Percentiles rank a stretch among this genome's conserved stretches.
Evolutionary conservation across 2,797 vertebrate genomes (phyloP).

Genomic region (Smutsia gigantea): DNA sequence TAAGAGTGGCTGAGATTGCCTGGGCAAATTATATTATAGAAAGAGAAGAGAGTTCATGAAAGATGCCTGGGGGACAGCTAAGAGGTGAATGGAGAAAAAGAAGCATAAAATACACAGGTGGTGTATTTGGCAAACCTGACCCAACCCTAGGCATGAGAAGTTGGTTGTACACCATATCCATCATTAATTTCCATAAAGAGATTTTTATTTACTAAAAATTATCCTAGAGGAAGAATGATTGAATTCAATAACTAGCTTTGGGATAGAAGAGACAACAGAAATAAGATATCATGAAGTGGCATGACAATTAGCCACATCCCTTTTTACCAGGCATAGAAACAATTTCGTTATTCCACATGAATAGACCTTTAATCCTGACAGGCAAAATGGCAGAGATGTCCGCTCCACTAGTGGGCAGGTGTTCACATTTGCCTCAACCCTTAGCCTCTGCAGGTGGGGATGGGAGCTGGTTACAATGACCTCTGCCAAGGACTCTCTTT

Average conservation of each 20-base stretch:
- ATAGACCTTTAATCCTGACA: background rate
- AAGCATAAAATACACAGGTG: background rate
- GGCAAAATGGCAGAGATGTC: background rate
- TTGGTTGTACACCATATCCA: background rate
- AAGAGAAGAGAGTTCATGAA: background rate
- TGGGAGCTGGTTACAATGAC: background rate
- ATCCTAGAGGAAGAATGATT: background rate
- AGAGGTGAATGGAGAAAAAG: background rate
- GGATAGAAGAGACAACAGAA: background rate
- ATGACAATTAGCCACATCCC: background rate
- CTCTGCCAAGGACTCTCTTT: background rate
- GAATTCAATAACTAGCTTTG: background rate
- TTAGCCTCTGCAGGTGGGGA: background rate
- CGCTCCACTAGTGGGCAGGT: background rate
- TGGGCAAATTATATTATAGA: background rate
- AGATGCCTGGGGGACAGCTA: background rate
- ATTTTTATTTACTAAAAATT: slow-evolving; percentile 10
- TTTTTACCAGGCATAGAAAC: background rate
- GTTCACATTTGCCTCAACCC: background rate
- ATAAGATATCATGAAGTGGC: background rate
- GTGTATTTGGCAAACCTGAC: background rate
- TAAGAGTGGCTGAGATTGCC: background rate
- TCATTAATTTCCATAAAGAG: background rate
- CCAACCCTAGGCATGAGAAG: background rate
- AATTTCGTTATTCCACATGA: background rate